Evolutionary conservation across 2,113 vertebrate genomes (phyloP).

Genomic region (Salvator merianae): DNA sequence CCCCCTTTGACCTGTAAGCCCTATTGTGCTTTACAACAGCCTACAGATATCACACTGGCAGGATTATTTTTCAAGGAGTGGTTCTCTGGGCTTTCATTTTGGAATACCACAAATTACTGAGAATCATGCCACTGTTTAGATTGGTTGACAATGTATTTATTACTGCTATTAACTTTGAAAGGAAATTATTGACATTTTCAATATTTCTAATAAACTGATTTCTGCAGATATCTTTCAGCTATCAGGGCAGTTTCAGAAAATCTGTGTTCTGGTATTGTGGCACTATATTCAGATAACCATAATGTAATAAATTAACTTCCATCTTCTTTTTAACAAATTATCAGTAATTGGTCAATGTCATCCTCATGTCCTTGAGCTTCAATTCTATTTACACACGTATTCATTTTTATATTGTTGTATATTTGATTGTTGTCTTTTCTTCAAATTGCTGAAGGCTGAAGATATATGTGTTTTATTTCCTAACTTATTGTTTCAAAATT

Average conservation of each 20-base stretch:
- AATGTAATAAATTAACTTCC: background rate
- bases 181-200: background rate
- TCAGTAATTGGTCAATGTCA: background rate
- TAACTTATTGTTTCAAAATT: too few relatives aligned
- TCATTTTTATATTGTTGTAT: too few relatives aligned
- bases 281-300: background rate
- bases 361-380: background rate
- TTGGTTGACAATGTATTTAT: background rate
- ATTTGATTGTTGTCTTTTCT: too few relatives aligned
- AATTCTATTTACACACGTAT: too few relatives aligned
- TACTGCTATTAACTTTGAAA: background rate
- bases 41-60: too few relatives aligned
- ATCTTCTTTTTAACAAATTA: background rate
- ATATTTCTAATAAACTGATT: background rate
- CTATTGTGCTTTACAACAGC: too few relatives aligned
- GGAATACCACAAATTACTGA: background rate
- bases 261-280: background rate
- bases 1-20: too few relatives aligned
- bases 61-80: too few relatives aligned
- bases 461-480: too few relatives aligned
- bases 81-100: background rate
- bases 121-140: background rate
- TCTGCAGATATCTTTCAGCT: background rate
- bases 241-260: background rate
- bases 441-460: too few relatives aligned